A percentile compares a stretch with the other conserved stretches of the same genome.
phyloP scores from a whole-genome alignment of 1,140 invertebrate genomes.

The Eriocheir sinensis region DNA sequence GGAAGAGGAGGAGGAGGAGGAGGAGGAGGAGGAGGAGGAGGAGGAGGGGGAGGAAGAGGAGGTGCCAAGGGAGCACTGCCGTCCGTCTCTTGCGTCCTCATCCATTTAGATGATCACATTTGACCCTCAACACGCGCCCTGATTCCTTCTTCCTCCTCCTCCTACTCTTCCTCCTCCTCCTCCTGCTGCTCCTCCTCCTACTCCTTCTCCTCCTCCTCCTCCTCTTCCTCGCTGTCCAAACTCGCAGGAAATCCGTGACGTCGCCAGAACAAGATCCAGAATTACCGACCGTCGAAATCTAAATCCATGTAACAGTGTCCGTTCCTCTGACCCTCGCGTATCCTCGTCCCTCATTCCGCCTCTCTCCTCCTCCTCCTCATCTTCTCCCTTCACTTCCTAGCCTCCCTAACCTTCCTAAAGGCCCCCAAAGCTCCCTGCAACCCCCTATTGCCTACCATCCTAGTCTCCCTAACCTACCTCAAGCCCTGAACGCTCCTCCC shows the following conservation, averaged over 20 bases:
- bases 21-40: not conserved
- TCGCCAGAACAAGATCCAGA: not conserved
- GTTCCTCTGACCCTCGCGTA: not conserved
- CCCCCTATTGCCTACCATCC: not conserved
- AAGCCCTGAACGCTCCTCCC: not conserved
- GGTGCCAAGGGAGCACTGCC: not conserved
- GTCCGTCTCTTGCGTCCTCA: not conserved
- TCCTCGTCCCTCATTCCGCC: not conserved
- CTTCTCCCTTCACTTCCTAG: not conserved
- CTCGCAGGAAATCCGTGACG: not conserved
- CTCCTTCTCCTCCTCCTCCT: not conserved
- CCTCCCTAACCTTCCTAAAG: not conserved
- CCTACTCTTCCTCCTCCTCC: not conserved
- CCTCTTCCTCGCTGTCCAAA: not conserved
- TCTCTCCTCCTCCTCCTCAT: no score
- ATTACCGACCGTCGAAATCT: no score
- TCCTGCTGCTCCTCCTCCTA: not conserved
- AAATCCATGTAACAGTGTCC: no score
- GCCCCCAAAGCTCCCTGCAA: not conserved
- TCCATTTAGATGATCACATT: slow-evolving; percentile 29
- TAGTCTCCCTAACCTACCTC: not conserved
- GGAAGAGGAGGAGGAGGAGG: slow-evolving; percentile 6
- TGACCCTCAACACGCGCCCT: not conserved
- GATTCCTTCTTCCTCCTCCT: not conserved
- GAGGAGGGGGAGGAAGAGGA: not conserved